Base-by-base conservation (phyloP, 2,797 vertebrate genomes). In the Lithobates pipiens region DNA sequence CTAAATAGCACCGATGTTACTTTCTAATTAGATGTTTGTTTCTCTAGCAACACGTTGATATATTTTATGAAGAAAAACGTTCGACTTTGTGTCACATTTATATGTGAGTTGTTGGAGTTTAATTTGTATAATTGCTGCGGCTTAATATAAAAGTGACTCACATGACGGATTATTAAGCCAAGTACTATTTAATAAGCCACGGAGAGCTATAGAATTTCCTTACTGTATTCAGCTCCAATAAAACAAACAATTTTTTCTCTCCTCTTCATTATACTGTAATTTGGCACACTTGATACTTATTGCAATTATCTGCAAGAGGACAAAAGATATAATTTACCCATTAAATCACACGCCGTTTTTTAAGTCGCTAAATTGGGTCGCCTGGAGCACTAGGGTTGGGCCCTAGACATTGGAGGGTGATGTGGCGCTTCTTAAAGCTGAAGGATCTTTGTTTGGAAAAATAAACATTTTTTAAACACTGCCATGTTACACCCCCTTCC, bases 121-220 rank as follows among this genome's bases (percentile, higher is more conserved):
- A 78, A 87, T 87, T 83, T 83, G 85, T 78, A 79, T 83, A 87
- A 87, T 87, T 87, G 85, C 75, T 79, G 65, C 29, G 68, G 61
- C 69, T 61, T 75, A 57, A 83, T 68, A 86, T 76, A 68, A 83
- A 83, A 82, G 54, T 83, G 85, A 86, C 85, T 86, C 54, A 74
- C 70, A 69, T 79, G 85, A 83, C 80, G 83, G 70, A 87, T 87
- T 83, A 83, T 87, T 78, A 74, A 75, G 71, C 76, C 74, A 73
- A 63, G 75, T 74, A 65, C 80, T 73, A 68, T 83, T 83, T 87
- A 87, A 83, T 87, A 83, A 78, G 44, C 39, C 68, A 42, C 10
- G 5, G 69, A 72, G 76, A 57, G 85, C 85, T 87, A 87, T 87
- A 75, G 85, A 42, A 83, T 83, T 83, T 57, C 76, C 74, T 83